These are phyloP conservation scores for Spilosoma lubricipeda DNA, from an alignment of 2,888 invertebrate species.

Conservation along the genomic window DNA sequence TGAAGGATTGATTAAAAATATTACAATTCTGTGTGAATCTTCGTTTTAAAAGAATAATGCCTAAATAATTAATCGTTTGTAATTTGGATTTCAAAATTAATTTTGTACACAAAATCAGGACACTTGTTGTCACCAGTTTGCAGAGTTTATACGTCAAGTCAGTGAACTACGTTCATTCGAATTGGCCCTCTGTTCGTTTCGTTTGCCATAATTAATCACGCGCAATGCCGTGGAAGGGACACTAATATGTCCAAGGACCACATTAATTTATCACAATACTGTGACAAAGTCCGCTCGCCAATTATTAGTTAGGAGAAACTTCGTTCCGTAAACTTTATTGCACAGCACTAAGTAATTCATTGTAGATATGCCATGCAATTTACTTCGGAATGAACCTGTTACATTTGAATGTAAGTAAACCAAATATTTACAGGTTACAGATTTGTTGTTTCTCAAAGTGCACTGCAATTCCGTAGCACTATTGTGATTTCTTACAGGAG, in stretches of 20 bases:
- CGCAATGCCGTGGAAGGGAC: constrained; percentile 70
- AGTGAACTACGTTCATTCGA: constrained; percentile 77
- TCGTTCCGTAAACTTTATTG: constrained; percentile 22
- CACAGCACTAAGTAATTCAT: neutral
- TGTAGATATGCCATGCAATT: neutral
- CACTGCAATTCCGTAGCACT: neutral
- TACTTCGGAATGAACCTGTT: neutral
- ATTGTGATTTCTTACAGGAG: neutral
- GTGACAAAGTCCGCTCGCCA: constrained; percentile 67
- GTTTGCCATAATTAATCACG: constrained; percentile 79
- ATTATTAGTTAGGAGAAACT: constrained; percentile 60
- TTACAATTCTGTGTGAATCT: neutral
- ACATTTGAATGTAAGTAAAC: neutral
- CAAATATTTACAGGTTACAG: neutral
- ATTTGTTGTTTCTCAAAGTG: neutral
- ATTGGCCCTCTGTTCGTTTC: constrained; percentile 71
- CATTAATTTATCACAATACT: constrained; percentile 76
- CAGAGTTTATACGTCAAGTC: constrained; percentile 58
- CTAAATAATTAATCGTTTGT: neutral
- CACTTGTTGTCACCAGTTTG: constrained; percentile 3
- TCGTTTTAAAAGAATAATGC: neutral
- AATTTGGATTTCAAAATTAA: neutral
- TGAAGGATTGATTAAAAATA: too few species aligned
- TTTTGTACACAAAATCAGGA: neutral
- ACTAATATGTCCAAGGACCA: constrained; percentile 78